Evolutionary conservation across 2,113 vertebrate genomes (phyloP).

Genomic region (Chamaetylas fuelleborni): DNA sequence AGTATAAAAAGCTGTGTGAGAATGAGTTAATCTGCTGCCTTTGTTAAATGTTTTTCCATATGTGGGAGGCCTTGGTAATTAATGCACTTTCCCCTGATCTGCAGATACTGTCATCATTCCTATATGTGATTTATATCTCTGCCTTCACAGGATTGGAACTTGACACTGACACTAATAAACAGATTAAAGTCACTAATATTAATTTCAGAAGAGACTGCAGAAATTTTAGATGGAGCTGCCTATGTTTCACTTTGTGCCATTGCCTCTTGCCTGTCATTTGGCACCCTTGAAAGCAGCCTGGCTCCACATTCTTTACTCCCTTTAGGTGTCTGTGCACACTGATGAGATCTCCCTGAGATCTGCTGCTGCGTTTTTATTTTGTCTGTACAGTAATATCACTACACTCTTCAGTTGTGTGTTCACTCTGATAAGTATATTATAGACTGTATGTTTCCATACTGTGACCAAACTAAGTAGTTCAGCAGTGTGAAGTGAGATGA

Average conservation of each 20-base stretch:
- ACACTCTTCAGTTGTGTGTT: not conserved
- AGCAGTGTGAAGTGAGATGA: not conserved
- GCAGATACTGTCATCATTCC: conserved; percentile 50
- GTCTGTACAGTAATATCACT: not conserved
- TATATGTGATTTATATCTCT: conserved; percentile 62
- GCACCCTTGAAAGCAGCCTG: not conserved
- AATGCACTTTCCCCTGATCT: conserved; percentile 61
- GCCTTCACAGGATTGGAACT: conserved; percentile 48
- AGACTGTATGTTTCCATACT: not conserved
- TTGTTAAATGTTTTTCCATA: conserved; percentile 65
- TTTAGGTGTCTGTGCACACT: not conserved
- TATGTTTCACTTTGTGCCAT: not conserved
- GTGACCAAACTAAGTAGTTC: not conserved
- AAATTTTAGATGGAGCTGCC: not conserved
- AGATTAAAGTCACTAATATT: conserved; percentile 48
- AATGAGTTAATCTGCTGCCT: conserved; percentile 68
- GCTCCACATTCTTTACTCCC: not conserved
- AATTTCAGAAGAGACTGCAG: conserved; percentile 17
- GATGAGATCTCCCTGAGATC: not conserved
- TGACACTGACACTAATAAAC: conserved; percentile 68
- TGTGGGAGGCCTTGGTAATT: conserved; percentile 55
- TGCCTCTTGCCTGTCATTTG: not conserved
- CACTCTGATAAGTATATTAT: not conserved
- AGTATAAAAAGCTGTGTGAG: conserved; percentile 45
- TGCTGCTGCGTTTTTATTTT: not conserved